Base-by-base conservation (phyloP, 2,113 vertebrate genomes). In the Microcebus lehilahytsara region DNA sequence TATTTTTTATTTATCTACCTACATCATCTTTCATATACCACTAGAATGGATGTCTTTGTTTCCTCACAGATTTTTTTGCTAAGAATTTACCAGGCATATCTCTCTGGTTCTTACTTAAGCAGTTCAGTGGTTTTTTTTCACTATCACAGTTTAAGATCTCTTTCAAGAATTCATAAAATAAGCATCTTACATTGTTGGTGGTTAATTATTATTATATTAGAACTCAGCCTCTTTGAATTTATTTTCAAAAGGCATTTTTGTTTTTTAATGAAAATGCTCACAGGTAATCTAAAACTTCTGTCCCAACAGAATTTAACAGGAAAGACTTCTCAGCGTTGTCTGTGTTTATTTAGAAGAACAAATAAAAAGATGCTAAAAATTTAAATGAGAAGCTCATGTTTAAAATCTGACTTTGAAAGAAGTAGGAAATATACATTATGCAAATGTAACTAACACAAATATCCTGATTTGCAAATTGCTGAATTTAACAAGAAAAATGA, bases 111-210 rank as follows among this genome's bases (percentile, higher is more conserved):
- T 92, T 87, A 23, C 49, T 91, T 77, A 83, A 85, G 46, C 34
- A 83, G 25, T 32, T 94, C 34, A 71, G 60, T 85, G 66, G 25
- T 66, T 79, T 75, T 89, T 94, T 89, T 94, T 49, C n/a, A 72
- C 51, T 91, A 79, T 71, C 62, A 81, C 17, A 71, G 64, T 71
- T 85, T 72, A 93, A 95, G 77, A 88, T 81, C 49, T 72, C 79
- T 87, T 72, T 95, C 27, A 69, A 94, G 51, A 94, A 89, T 91
- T 95, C 51, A 85, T 64, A 71, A 94, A 97, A 77, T 78, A 94
- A 90, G 19, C 56, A 85, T 95, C 37, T 96, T 84, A 97, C 3
- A 34, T 88, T 81, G 17, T 86, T 94, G 37, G 17, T 58, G 60
- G 62, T 93, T 89, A 85, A 91, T 89, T 81, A 51, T n/a, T 53